Base-by-base conservation (phyloP, 1,140 invertebrate genomes). In the Dryas iulia region DNA sequence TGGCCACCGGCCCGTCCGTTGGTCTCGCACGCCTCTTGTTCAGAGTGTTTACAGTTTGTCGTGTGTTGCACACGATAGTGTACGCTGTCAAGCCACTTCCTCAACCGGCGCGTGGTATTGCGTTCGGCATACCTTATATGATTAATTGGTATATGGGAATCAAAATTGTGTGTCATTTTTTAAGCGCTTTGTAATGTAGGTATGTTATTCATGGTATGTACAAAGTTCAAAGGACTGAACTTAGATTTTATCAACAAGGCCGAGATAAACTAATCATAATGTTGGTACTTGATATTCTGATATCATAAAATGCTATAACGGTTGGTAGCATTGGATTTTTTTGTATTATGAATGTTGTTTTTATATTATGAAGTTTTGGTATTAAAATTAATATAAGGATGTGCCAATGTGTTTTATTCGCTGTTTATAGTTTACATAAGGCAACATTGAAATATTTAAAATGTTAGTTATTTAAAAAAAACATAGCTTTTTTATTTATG, bases 1-100 rank as follows among this genome's bases (percentile, higher is more conserved):
- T 95, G 21, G 81, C 93, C 0, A 95, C 95, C 0, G 91, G 90
- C 33, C 96, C 96, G 0, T 76, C 84, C 18, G 72, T 84, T 3
- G 74, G 64, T 14, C 74, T 92, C 30, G 95, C 95, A 2, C 87
- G 90, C 0, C 79, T 89, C 2, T 82, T 95, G 58, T 95, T 96
- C 81, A 88, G 94, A 58, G 73, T 92, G 1, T 96, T 93, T 78
- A 92, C 94, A 0, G 78, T 90, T 4, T 84, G 93, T 12, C 90
- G 96, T 56, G 81, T 95, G 58, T 33, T 94, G 0, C 95, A 96
- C 76, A 95, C 95, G 0, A 69, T 96, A 31, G 94, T 94, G 5
- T 96, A 96, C 77, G 92, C 93, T 31, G 86, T 91, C 0, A 77
- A 69, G 10, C 87, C 89, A 0, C 57, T 90, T 25, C 87, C 83